Evolutionary conservation across 2,113 vertebrate species (phyloP).

Genomic region (Erythrocercus mccallii): DNA sequence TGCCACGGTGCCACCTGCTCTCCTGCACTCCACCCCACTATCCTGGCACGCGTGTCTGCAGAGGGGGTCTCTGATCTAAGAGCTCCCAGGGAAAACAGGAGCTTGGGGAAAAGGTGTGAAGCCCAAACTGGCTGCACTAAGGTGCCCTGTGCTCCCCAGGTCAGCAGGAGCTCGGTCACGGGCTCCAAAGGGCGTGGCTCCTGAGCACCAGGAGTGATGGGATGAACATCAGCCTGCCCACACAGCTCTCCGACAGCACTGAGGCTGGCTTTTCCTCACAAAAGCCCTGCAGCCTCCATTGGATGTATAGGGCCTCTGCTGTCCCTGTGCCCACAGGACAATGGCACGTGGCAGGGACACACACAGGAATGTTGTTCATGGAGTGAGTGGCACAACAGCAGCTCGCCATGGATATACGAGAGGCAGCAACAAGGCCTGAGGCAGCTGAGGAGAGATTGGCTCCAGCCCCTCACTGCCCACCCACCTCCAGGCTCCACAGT

Average conservation of each 20-base stretch:
- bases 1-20: accelerated
- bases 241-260: background rate
- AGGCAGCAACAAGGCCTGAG: background rate
- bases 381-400: accelerated
- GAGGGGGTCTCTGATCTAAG: background rate
- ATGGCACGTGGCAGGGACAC: accelerated
- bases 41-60: accelerated
- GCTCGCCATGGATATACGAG: accelerated
- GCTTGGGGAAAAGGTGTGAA: background rate
- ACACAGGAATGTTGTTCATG: accelerated
- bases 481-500: background rate
- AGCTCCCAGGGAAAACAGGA: background rate
- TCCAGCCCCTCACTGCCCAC: background rate
- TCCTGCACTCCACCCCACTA: accelerated
- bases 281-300: background rate
- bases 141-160: accelerated
- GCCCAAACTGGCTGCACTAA: background rate
- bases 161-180: background rate
- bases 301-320: background rate
- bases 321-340: background rate
- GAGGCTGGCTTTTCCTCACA: background rate
- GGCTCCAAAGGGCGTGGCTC: background rate
- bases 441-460: accelerated
- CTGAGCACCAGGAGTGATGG: accelerated
- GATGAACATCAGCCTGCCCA: background rate